Evolutionary conservation across 1,140 invertebrate genomes (phyloP).

Genomic region (Yoshiicerus persimilis): DNA sequence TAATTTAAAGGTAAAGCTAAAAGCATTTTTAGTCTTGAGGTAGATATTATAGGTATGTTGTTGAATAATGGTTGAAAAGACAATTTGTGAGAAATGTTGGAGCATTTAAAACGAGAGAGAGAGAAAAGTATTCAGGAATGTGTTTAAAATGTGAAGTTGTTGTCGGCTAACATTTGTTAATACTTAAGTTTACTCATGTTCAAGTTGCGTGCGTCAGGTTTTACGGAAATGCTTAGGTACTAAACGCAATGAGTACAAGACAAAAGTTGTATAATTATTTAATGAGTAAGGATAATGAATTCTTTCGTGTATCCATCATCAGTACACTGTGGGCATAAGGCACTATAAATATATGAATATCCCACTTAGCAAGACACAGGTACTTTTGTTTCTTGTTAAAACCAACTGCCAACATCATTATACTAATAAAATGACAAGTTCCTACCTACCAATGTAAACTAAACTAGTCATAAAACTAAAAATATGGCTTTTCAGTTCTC

Average conservation of each 20-base stretch:
- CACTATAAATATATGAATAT: background rate
- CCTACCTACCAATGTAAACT: background rate
- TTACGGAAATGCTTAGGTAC: background rate
- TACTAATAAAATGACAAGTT: background rate
- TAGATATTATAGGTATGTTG: too few relatives aligned
- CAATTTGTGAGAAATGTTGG: background rate
- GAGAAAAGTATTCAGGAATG: slow-evolving; percentile 1
- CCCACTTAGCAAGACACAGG: background rate
- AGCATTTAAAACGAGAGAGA: background rate
- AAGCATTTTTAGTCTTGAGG: too few relatives aligned
- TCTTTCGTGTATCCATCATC: background rate
- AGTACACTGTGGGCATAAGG: background rate
- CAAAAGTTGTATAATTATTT: slow-evolving; percentile 3
- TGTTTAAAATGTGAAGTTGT: background rate
- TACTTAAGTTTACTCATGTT: slow-evolving; percentile 4
- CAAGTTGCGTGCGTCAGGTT: background rate
- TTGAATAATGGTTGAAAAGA: too few relatives aligned
- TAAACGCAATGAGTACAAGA: background rate
- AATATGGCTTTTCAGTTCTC: background rate
- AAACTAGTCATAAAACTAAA: background rate
- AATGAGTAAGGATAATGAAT: background rate
- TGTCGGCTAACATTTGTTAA: slow-evolving; percentile 9
- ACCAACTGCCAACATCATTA: background rate
- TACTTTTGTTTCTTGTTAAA: background rate
- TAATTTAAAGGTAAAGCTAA: too few relatives aligned